Base-by-base conservation (phyloP, 1,140 invertebrate genomes). In the Pachypeltis micranthus region DNA sequence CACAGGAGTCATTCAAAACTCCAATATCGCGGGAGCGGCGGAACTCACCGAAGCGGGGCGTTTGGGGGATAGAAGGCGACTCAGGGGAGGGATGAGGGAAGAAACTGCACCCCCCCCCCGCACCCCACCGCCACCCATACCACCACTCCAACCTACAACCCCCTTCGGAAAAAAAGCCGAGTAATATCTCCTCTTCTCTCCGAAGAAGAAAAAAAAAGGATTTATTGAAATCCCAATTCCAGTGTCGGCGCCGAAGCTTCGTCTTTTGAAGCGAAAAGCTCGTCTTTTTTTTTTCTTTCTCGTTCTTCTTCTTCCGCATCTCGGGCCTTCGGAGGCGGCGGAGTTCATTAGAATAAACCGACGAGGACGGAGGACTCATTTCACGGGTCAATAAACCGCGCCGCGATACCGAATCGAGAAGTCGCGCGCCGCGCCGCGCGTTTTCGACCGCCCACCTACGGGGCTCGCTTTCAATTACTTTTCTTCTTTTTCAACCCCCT, bases 201-300 rank as follows among this genome's bases (percentile, higher is more conserved):
- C n/a, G n/a, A n/a, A n/a, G n/a, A n/a, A n/a, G 31, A 39, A 39
- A 39, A 56, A 56, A 26, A 21, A 25, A 26, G 54, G 54, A 56
- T 56, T 56, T 56, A 56, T 56, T 56, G 54, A 56, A 56, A 56
- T 56, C 54, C 54, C 54, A 56, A 56, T 56, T 56, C 16, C 31
- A 39, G 7, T 39, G 16, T 7, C 31, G 7, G 7, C 31, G 7
- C 16, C 31, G 7, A 10, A 7, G 16, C 7, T 39, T 16, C 16
- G 16, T 16, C 31, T 39, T 16, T 39, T 16, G 31, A 39, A 10
- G 7, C 31, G 7, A 16, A 16, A 10, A n/a, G n/a, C n/a, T n/a
- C n/a, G n/a, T 39, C 16, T 39, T 39, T 39, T 16, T 7, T 7
- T 39, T 39, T 7, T 10, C 16, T 39, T 16, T 39, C 31, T 24